Base-by-base conservation (phyloP, 2,888 invertebrate genomes). In the Ypsolopha scabrella region DNA sequence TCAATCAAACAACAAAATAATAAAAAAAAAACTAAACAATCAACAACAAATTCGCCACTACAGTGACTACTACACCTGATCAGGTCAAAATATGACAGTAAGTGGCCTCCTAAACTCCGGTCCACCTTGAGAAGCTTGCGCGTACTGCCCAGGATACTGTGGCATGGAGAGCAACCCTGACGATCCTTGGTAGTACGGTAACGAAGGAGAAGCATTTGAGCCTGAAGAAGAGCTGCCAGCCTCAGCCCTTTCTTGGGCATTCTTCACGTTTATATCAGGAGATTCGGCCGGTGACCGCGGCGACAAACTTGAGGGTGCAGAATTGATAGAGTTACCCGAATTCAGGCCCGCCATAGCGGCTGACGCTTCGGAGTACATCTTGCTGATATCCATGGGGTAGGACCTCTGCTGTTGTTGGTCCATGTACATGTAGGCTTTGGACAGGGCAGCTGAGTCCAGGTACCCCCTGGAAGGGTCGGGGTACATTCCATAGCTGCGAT, bases 1-100 rank as follows among this genome's bases (percentile, higher is more conserved):
- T 13, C 44, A 7, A 37, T 35, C 9, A 9, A 48, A 3, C 34
- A 64, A 63, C 59, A 64, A 60, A 63, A 61, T 57, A 61, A 56
- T 54, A 57, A 58, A 58, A 57, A 59, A 59, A 52, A 59, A 52
- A 55, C 51, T 41, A 51, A 55, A 59, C 49, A 54, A 57, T 52
- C 49, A 60, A 35, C 50, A 50, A 41, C 50, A 43, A 51, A 41
- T 43, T 41, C 50, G 41, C 51, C 45, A 50, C 50, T 45, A 53
- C 45, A 50, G 43, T 33, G 55, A 62, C 63, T 58, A 53, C 62
- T 75, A 80, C 41, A 63, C 68, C 47, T 51, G 51, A 67, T 92
- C 92, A 88, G 92, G 92, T 93, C 93, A 94, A 88, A 93, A 93
- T 89, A 93, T 92, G 63, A 93, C 93, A 48, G 93, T 91, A 13